Evolutionary conservation across 2,888 invertebrate genomes (phyloP).

Genomic region (Hyles lineata): DNA sequence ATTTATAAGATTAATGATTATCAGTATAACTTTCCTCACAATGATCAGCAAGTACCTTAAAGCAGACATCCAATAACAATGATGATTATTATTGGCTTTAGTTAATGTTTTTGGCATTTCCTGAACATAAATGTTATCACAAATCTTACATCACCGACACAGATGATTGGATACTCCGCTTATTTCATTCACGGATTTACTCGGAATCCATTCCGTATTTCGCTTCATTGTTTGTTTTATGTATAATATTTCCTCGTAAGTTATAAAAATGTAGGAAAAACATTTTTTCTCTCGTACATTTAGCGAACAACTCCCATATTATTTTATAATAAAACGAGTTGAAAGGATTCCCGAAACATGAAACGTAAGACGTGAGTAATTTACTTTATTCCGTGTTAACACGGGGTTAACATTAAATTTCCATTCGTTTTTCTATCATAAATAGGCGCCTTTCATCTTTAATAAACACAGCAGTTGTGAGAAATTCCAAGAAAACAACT

Average conservation of each 20-base stretch:
- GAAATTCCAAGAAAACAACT: slow-evolving; percentile 52
- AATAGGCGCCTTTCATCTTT: slow-evolving; percentile 54
- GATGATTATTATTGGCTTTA: too few species aligned
- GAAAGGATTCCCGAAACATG: slow-evolving; percentile 32
- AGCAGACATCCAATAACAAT: too few species aligned
- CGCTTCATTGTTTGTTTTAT: slow-evolving; percentile 31
- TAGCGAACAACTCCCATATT: slow-evolving; percentile 24
- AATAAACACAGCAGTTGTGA: slow-evolving; percentile 55
- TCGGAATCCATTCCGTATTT: neutral
- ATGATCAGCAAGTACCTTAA: too few species aligned
- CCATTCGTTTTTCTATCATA: slow-evolving; percentile 43
- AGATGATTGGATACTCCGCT: neutral
- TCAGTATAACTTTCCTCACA: too few species aligned
- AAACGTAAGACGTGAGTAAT: slow-evolving; percentile 38
- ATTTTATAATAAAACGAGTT: slow-evolving; percentile 27
- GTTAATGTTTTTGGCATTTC: too few species aligned
- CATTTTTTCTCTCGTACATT: slow-evolving; percentile 21
- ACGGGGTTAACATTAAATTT: slow-evolving; percentile 36
- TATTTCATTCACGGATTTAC: neutral
- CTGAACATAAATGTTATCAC: neutral
- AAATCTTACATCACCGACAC: neutral
- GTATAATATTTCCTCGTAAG: slow-evolving; percentile 22
- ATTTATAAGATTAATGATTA: too few species aligned
- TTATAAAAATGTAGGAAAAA: slow-evolving; percentile 22
- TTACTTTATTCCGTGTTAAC: slow-evolving; percentile 37